phyloP scores from a whole-genome alignment of 2,888 invertebrate genomes.

The Amphipyra tragopoginis region DNA sequence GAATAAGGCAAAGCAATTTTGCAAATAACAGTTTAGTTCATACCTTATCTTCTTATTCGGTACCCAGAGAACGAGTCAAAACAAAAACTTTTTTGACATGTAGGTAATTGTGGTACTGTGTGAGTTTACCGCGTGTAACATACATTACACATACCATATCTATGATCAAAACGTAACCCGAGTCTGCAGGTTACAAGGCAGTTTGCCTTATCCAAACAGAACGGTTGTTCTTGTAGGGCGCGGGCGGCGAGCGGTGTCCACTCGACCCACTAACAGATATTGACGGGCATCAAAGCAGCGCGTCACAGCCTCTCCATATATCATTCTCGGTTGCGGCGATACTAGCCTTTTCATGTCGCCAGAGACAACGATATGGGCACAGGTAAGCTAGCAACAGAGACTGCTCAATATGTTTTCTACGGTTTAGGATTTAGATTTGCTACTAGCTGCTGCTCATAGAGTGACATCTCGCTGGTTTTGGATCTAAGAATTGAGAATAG shows the following conservation, averaged over 20 bases:
- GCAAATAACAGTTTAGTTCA: not conserved
- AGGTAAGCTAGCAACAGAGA: conserved; percentile 58
- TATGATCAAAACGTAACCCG: too few species aligned
- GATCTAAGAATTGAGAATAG: too few species aligned
- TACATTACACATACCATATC: not conserved
- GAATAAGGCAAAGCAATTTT: not conserved
- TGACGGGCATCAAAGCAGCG: conserved; percentile 78
- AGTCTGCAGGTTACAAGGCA: conserved; percentile 30
- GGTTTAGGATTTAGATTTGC: too few species aligned
- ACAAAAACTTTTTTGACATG: not conserved
- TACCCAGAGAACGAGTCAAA: not conserved
- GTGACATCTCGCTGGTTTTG: too few species aligned
- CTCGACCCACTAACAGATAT: conserved; percentile 78
- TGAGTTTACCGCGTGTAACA: not conserved
- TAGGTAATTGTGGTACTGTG: too few species aligned
- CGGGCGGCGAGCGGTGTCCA: conserved; percentile 60
- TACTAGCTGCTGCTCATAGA: too few species aligned
- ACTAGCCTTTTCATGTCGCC: conserved; percentile 78
- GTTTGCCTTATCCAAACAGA: conserved; percentile 54
- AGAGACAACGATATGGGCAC: conserved; percentile 56
- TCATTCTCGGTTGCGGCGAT: conserved; percentile 74
- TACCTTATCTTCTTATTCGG: not conserved
- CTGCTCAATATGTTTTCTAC: not conserved
- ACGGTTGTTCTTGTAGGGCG: conserved; percentile 17
- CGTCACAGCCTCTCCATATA: conserved; percentile 81